These are phyloP conservation scores for Prenolepis imparis DNA, from an alignment of 2,888 invertebrate genomes.

Conservation along the genomic window DNA sequence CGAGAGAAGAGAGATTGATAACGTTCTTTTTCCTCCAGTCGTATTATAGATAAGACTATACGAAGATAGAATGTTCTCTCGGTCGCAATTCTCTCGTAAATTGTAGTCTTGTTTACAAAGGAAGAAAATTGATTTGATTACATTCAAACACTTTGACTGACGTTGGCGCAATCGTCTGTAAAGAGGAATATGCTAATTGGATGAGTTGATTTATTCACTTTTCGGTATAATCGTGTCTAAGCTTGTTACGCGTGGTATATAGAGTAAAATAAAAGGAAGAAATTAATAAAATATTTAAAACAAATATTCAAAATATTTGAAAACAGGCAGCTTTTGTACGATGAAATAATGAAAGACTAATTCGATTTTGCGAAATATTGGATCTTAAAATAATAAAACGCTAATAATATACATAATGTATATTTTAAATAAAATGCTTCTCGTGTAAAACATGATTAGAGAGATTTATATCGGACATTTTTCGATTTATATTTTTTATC, in stretches of 20 bases:
- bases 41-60: not conserved
- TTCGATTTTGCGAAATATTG: conserved; percentile 8
- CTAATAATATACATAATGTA: not conserved
- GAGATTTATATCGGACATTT: conserved; percentile 11
- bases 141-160: conserved; percentile 11
- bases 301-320: not conserved
- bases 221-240: not conserved
- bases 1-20: not conserved
- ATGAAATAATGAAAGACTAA: not conserved
- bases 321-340: not conserved
- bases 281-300: not conserved
- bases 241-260: not conserved
- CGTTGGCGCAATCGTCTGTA: not conserved
- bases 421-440: not conserved
- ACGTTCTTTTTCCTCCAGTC: not conserved
- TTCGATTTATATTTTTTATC: not conserved
- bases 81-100: not conserved
- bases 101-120: not conserved
- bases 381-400: conserved; percentile 20
- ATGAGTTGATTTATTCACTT: not conserved
- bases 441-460: not conserved
- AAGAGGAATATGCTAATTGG: conserved; percentile 23
- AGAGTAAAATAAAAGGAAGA: not conserved
- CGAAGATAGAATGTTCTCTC: not conserved
- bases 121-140: conserved; percentile 20